Evolutionary conservation across 2,888 invertebrate genomes (phyloP), one percentile per base, ranked within the genome.

Genomic region (Idaea dimidiata): DNA sequence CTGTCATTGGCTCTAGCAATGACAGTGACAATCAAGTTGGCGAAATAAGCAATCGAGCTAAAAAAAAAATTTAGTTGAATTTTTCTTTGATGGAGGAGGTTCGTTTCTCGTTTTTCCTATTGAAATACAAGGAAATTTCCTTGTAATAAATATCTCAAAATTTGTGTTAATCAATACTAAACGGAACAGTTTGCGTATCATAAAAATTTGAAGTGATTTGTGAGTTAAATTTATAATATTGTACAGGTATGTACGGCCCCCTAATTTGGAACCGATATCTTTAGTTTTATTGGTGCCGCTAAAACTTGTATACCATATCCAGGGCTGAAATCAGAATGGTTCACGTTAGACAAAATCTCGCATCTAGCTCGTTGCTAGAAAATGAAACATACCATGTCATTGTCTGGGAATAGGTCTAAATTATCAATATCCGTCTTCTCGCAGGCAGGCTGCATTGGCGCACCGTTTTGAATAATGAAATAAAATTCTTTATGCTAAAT

Each of bases 391-490:
- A 54, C 17, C 54, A 33, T 60, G 17, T 54, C 59, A 17, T 17
- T 53, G 54, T 57, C 16, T 24, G 17, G n/a, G 55, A 59, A 56
- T 60, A 33, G 62, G 63, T 66, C 58, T 58, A 56, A 70, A 70
- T 70, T 63, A 63, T 59, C 62, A 62, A 70, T 70, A 66, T 70
- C 70, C 68, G 66, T 57, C 58, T 54, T 55, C 43, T 43, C 61
- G 16, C 54, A 17, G 54, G 16, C 16, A 14, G 43, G 10, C 43
- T 59, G 43, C 56, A 54, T 14, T 33, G 7, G 8, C 7, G 32
- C 54, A 16, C 62, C 54, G 60, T 55, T 62, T 59, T 33, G 43
- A 43, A 43, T 43, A 43, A 3, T 10, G 1, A 33, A 7, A 8
- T 43, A 43, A 43, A 14, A 43, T 14, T 43, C 8, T 43, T 10